Evolutionary conservation across 2,888 invertebrate species (phyloP), one percentile per base, ranked within the genome.

Genomic region (Callyntrura sp.): DNA sequence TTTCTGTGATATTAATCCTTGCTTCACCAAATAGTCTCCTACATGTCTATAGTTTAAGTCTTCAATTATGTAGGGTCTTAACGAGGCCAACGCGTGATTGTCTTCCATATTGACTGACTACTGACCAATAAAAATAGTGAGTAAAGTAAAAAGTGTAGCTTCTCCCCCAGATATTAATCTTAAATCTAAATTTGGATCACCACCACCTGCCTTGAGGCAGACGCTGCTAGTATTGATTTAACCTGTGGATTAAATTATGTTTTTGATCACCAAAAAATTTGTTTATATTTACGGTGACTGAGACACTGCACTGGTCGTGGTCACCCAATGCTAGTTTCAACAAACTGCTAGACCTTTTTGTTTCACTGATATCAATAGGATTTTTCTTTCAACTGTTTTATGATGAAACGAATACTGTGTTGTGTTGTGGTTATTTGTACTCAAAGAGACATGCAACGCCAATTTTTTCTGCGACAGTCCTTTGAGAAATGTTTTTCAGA

Each of bases 21-120:
- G 90, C 55, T 91, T 92, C 20, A 92, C 89, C 25, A 92, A 89
- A 68, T 91, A 90, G 28, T 90, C 91, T 2, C 91, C 89, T 8
- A 92, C 82, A 82, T 92, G 92, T 12, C 55, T 85, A 62, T 92
- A 92, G 23, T 87, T 91, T 2, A 92, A 48, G 62, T 92, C 92
- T 76, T 92, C 92, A 5, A 92, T 76, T 23, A 92, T 90, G 62
- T 92, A 92, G 3, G 89, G 25, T 55, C 87, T 86, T 23, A 90
- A 48, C 12, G 85, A 76, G 25, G 70, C 43, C 35, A 91, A 45
- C 3, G 90, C 89, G 45, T 90, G 90, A 62, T 91, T 91, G 20
- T 60, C 62, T 20, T 86, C 90, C 91, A 91, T 91, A 43, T 83
- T 57, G 20, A 23, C 73, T 25, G 12, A 35, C 2, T 60, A 25